phyloP scores from a whole-genome alignment of 2,113 vertebrate genomes.

The Sula dactylatra region DNA sequence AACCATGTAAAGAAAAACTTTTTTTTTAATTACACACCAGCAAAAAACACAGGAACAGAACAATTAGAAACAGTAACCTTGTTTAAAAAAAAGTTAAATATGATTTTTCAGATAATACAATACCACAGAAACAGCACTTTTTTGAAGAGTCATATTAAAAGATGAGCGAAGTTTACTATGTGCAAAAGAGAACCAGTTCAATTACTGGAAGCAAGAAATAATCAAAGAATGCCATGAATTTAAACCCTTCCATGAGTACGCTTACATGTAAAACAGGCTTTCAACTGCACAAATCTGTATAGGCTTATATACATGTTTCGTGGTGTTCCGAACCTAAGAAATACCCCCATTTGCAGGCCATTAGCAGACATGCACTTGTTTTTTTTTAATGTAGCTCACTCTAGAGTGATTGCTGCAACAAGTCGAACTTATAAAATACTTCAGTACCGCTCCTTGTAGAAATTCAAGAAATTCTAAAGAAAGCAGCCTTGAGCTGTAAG shows the following conservation, averaged over 20 bases:
- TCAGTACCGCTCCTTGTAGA: conserved; percentile 19
- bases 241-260: conserved; percentile 59
- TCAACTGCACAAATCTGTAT: conserved; percentile 49
- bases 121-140: conserved; percentile 81
- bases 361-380: conserved; percentile 44
- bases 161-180: conserved; percentile 65
- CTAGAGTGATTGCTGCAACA: conserved; percentile 10
- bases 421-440: background rate
- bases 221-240: conserved; percentile 51
- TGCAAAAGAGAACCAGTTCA: conserved; percentile 72
- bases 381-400: conserved; percentile 20
- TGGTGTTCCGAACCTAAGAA: conserved; percentile 46
- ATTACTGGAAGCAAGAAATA: conserved; percentile 56
- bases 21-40: conserved; percentile 75
- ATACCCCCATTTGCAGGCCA: conserved; percentile 21
- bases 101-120: conserved; percentile 76
- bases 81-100: conserved; percentile 71
- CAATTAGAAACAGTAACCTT: conserved; percentile 69
- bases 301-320: conserved; percentile 62
- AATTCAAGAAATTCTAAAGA: conserved; percentile 26
- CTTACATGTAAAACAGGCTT: conserved; percentile 56
- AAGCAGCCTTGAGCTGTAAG: conserved; percentile 33
- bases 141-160: conserved; percentile 69
- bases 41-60: conserved; percentile 77
- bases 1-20: conserved; percentile 71